phyloP scores from a whole-genome alignment of 2,113 vertebrate genomes.

The Bagarius yarrelli region DNA sequence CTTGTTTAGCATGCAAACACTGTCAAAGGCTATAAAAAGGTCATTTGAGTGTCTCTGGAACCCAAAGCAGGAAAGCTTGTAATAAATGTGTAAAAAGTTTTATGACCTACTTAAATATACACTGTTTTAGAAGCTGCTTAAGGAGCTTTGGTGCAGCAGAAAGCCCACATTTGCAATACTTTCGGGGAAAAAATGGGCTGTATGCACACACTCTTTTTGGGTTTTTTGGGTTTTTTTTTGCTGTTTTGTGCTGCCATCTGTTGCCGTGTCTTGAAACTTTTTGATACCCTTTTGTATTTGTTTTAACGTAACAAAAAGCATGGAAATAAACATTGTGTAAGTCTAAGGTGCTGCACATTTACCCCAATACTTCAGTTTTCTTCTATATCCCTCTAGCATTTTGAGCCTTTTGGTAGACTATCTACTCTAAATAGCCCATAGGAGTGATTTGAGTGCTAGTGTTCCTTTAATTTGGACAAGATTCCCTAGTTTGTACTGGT shows the following conservation, averaged over 20 bases:
- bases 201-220: too few relatives aligned
- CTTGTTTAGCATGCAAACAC: background rate
- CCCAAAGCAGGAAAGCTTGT: background rate
- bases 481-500: background rate
- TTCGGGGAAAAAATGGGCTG: background rate
- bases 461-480: background rate
- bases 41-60: background rate
- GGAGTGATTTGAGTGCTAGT: background rate
- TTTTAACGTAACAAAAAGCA: background rate
- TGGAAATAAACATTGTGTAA: background rate
- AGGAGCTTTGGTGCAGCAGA: background rate
- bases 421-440: background rate
- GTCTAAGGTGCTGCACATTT: too few relatives aligned
- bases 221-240: too few relatives aligned
- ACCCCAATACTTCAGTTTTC: background rate
- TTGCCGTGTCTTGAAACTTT: too few relatives aligned
- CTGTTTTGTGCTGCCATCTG: too few relatives aligned
- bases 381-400: background rate
- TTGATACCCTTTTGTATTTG: background rate
- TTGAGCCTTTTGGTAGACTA: background rate
- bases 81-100: slow-evolving; percentile 14
- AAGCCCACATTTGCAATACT: background rate
- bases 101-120: background rate
- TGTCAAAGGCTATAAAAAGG: background rate
- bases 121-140: background rate